Conservation (phyloP, 2,113 vertebrate species). For the Microtus pennsylvanicus region DNA sequence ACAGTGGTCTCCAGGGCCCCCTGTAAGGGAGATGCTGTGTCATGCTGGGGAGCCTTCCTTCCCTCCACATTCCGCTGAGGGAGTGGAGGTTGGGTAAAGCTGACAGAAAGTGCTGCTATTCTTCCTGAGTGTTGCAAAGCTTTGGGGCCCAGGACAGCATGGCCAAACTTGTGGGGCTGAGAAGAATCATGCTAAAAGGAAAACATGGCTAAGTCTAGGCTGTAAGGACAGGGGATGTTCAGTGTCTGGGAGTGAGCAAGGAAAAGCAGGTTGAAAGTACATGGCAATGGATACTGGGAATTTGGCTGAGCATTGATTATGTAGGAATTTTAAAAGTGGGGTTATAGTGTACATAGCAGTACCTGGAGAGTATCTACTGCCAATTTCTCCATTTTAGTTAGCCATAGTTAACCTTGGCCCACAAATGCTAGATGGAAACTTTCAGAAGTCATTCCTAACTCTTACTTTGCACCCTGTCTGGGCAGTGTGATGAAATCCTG, state of each 20-base stretch:
- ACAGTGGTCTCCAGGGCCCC: not conserved
- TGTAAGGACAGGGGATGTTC: not conserved
- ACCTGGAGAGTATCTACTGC: not conserved
- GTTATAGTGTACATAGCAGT: not conserved
- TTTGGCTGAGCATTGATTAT: not conserved
- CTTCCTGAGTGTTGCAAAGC: not conserved
- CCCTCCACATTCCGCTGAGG: not conserved
- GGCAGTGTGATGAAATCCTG: not conserved
- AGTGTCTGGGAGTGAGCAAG: not conserved
- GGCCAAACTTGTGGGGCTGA: not conserved
- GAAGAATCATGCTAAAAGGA: not conserved
- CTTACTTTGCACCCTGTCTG: not conserved
- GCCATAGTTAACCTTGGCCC: not conserved
- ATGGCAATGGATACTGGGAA: not conserved
- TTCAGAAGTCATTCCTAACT: not conserved
- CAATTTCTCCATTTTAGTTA: not conserved
- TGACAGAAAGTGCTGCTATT: not conserved
- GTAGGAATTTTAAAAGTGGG: not conserved
- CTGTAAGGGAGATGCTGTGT: not conserved
- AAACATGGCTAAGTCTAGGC: not conserved
- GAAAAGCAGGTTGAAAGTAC: not conserved
- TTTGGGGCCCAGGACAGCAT: not conserved
- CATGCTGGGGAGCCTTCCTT: not conserved
- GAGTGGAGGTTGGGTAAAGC: too few relatives aligned
- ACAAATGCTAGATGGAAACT: not conserved